Percentiles rank a stretch among this genome's conserved stretches.
These are phyloP conservation scores for Drosophila sp. DNA, from an alignment of 1,140 invertebrate species.

Conservation along the genomic window DNA sequence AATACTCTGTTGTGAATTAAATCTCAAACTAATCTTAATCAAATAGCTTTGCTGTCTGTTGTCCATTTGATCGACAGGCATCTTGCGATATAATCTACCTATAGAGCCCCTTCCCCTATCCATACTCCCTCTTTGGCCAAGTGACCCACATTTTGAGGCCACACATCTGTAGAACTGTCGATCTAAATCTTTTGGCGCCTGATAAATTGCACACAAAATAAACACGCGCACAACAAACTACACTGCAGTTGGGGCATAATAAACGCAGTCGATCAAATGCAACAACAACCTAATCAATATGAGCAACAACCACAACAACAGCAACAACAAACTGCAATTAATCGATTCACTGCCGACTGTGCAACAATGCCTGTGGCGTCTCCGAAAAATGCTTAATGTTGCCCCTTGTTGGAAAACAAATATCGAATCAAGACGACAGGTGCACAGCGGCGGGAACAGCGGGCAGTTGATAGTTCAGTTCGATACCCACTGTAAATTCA, in stretches of 20 bases:
- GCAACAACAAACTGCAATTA: slow-evolving; percentile 37
- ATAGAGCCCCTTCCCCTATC: neutral
- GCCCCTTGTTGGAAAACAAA: slow-evolving; percentile 53
- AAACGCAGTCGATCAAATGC: slow-evolving; percentile 63
- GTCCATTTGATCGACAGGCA: neutral
- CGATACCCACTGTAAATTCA: neutral
- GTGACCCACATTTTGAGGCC: slow-evolving; percentile 52
- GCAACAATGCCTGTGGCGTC: slow-evolving; percentile 28
- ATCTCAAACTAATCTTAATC: no score
- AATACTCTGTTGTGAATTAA: no score
- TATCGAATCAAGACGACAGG: slow-evolving; percentile 60
- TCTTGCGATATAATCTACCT: neutral
- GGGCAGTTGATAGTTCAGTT: neutral
- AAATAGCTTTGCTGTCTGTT: neutral
- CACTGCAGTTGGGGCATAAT: slow-evolving; percentile 1
- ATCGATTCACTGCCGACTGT: slow-evolving; percentile 39
- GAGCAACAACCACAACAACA: slow-evolving; percentile 34
- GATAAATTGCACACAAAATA: slow-evolving; percentile 58
- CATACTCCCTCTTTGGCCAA: slow-evolving; percentile 2
- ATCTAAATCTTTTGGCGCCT: slow-evolving; percentile 70
- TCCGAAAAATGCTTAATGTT: slow-evolving; percentile 4
- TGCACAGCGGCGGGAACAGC: slow-evolving; percentile 29
- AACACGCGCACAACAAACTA: slow-evolving; percentile 27
- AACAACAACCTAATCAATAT: slow-evolving; percentile 60
- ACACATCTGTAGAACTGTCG: slow-evolving; percentile 47